Percentiles rank a stretch among this genome's conserved stretches.
Evolutionary conservation across 2,888 invertebrate species (phyloP).

Genomic region (Xestobium rufovillosum): DNA sequence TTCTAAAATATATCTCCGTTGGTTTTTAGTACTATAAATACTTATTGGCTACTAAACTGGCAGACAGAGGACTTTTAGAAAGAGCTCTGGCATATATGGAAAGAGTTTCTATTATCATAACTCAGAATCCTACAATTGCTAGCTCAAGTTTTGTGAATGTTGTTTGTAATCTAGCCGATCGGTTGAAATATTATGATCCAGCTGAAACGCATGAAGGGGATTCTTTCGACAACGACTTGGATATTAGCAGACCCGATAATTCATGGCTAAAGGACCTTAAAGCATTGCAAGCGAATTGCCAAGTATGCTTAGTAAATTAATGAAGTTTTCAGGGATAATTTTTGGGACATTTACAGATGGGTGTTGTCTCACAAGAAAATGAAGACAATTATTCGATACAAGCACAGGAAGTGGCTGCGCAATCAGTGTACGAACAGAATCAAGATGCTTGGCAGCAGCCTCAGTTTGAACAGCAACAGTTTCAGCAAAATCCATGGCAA

Average conservation of each 20-base stretch:
- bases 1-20: constrained; percentile 2
- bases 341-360: constrained; percentile 26
- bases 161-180: constrained; percentile 44
- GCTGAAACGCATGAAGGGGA: constrained; percentile 35
- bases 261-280: constrained; percentile 52
- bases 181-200: constrained; percentile 41
- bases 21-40: constrained; percentile 54
- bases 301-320: constrained; percentile 32
- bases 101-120: constrained; percentile 62
- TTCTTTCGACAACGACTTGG: constrained; percentile 31
- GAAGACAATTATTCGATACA: constrained; percentile 20
- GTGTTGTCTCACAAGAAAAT: constrained; percentile 27
- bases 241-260: constrained; percentile 44
- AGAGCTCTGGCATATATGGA: constrained; percentile 81
- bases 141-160: constrained; percentile 48
- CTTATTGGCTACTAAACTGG: constrained; percentile 67
- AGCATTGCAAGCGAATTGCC: constrained; percentile 41
- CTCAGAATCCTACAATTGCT: constrained; percentile 49
- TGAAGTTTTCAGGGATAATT: neutral
- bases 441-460: constrained; percentile 8
- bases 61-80: constrained; percentile 69
- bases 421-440: constrained; percentile 14
- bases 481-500: constrained; percentile 11
- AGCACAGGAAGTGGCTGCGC: constrained; percentile 11
- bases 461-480: constrained; percentile 14